phyloP scores from a whole-genome alignment of 37 sponge, comb jelly and placozoan genomes.

The Oscarella lobularis region DNA sequence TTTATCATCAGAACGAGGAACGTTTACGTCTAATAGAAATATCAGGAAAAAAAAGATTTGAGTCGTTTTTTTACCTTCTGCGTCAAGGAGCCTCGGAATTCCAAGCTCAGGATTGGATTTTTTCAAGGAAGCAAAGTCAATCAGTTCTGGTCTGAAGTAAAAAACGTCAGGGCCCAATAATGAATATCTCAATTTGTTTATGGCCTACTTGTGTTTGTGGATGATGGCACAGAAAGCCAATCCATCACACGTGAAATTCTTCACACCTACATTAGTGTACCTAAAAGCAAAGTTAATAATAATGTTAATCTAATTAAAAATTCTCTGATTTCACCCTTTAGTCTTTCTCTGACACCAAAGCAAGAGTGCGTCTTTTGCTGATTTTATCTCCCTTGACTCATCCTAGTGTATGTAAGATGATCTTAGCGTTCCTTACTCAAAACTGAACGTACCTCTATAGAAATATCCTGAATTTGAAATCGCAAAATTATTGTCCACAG shows the following conservation, averaged over 20 bases:
- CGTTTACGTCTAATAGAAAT: too few species aligned
- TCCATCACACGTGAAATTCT: not conserved
- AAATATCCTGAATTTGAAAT: not conserved
- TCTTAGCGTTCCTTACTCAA: too few species aligned
- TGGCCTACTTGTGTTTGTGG: not conserved
- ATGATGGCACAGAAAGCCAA: conserved; percentile 6
- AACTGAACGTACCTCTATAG: not conserved
- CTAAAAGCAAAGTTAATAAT: too few species aligned
- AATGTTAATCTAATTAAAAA: too few species aligned
- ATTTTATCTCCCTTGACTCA: conserved; percentile 52
- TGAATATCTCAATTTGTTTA: too few species aligned
- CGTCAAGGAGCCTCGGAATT: conserved; percentile 75
- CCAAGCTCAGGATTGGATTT: conserved; percentile 59
- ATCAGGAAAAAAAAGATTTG: too few species aligned
- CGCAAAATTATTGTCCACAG: conserved; percentile 10
- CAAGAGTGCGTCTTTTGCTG: conserved; percentile 90
- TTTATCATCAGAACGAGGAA: conserved; percentile 81
- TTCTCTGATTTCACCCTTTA: too few species aligned
- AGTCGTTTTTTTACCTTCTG: too few species aligned
- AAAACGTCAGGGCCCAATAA: conserved; percentile 90
- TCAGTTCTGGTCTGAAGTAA: conserved; percentile 62
- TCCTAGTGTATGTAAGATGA: too few species aligned
- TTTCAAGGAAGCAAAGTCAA: conserved; percentile 15
- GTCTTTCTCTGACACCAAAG: conserved; percentile 95
- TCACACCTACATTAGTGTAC: conserved; percentile 1